Evolutionary conservation across 1,140 invertebrate genomes (phyloP), one percentile per base, ranked within the genome.

Genomic region (Cephus cinctus): DNA sequence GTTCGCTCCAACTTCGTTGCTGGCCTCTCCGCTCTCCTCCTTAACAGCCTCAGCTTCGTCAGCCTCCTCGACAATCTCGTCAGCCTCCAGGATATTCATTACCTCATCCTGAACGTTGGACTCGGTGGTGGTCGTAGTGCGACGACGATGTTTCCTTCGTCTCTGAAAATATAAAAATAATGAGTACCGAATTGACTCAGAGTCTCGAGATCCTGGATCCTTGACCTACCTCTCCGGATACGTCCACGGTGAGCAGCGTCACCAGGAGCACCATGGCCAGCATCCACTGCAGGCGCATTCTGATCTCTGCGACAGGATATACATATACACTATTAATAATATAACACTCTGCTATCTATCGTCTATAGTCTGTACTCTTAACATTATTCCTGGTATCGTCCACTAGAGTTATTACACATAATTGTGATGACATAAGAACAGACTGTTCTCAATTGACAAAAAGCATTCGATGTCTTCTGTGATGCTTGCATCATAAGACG

Each of bases 21-120:
- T 51, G 23, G 18, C 44, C 44, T 69, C 54, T 27, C 65, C 57
- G 18, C 38, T 27, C 35, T 41, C 54, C 27, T 56, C 44, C 27
- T 59, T 54, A 43, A 56, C 51, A 38, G 63, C 49, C 43, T 57
- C 50, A 27, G 49, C 23, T 38, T 63, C 52, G 34, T 15, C 9
- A 3, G 8, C 4, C 27, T 50, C 21, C 39, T 59, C 67, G 12
- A 53, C 50, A 34, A 46, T 45, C 54, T 73, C 69, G 43, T 73
- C 68, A 43, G 54, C 62, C 39, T 70, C 65, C 6, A 66, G 49
- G 66, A 67, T 70, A 56, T 69, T 72, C 61, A 71, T 74, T 14
- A 66, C 63, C 52, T 69, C 69, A 59, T 67, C 65, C 53, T 65
- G 65, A 43, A 60, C 42, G 15, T 52, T 54, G 12, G 65, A 43